Base-by-base conservation (phyloP, 2,888 invertebrate species). In the Scaeva pyrastri region DNA sequence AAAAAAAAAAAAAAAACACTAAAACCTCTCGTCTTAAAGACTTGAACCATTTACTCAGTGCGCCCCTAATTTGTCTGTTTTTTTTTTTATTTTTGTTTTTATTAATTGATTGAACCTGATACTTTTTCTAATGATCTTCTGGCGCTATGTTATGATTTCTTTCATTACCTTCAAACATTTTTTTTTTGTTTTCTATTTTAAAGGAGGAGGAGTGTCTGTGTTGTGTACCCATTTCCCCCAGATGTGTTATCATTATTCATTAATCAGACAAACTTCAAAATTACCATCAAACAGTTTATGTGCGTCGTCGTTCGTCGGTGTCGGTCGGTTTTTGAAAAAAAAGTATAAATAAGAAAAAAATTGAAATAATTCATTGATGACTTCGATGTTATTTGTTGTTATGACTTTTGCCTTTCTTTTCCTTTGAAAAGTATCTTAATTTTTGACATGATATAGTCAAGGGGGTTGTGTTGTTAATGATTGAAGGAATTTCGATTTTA, bases 101-200 rank as follows among this genome's bases (percentile, higher is more conserved):
- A 31, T 31, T 45, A 45, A 64, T 48, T 16, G 64, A 45, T 64
- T 64, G 41, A 41, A 26, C 21, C 48, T 11, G 19, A 31, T 31
- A 31, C 39, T 16, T 23, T 19, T 39, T 60, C 31, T 56, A 64
- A 73, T 73, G 79, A 79, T 73, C 73, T 73, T 73, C 66, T 79
- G 73, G 73, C 79, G 73, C 66, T 73, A 79, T 55, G 16, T 55
- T 50, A 50, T 43, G 43, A 62, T 41, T 39, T 79, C 66, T 14
- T 60, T 50, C 48, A 66, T 19, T 66, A 66, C 48, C 45, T 41
- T 16, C 10, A 66, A 10, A 36, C 26, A 31, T 5, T 31, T 31
- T 31, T 31, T 31, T 8, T 7, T 5, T 31, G 1, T 31, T 31
- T 31, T 31, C 5, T 31, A 7, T 26, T 31, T 58, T 41, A 21